Base-by-base conservation (phyloP, 2,797 vertebrate genomes). In the Phylloscopus collybita region DNA sequence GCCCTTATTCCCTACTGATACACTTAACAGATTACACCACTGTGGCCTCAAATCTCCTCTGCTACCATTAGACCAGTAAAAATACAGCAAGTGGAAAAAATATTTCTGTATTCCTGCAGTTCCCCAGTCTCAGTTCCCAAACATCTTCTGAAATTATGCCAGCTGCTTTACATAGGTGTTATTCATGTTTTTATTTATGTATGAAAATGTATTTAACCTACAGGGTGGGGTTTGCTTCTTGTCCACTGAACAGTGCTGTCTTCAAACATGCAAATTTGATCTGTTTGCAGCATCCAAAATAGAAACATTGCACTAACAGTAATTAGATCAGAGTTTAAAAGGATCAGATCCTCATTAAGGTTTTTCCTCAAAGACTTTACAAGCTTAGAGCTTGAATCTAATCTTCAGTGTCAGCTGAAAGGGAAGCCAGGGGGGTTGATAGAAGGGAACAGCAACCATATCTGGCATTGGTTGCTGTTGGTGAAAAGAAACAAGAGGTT, bases 321-420 rank as follows among this genome's bases (percentile, higher is more conserved):
- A 97, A 97, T 97, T 97, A 98, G 96, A 97, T 95, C 96, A 88
- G 84, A 95, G 86, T 97, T 96, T 97, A 94, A 96, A 97, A 95
- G 91, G 95, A 97, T 97, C 95, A 91, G 96, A 91, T 96, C 81
- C 90, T 97, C 95, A 96, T 97, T 97, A 97, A 97, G 73, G 65
- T 70, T 97, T 97, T 96, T 94, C 86, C 96, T 97, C 93, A 96
- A 97, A 97, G 96, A 92, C 87, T 96, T 96, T 87, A 95, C 57
- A 92, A 94, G 95, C 94, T 95, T 96, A 96, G 80, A 93, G 83
- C 86, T 94, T 95, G 78, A 96, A 92, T 96, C 93, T 97, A 95
- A 97, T 97, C 94, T 94, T 96, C 90, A 85, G 65, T 86, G 95
- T 95, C 96, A 96, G 91, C 94, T 90, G 92, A 87, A 96, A 87